Evolutionary conservation across 2,113 vertebrate genomes (phyloP).

Genomic region (Otis tarda): DNA sequence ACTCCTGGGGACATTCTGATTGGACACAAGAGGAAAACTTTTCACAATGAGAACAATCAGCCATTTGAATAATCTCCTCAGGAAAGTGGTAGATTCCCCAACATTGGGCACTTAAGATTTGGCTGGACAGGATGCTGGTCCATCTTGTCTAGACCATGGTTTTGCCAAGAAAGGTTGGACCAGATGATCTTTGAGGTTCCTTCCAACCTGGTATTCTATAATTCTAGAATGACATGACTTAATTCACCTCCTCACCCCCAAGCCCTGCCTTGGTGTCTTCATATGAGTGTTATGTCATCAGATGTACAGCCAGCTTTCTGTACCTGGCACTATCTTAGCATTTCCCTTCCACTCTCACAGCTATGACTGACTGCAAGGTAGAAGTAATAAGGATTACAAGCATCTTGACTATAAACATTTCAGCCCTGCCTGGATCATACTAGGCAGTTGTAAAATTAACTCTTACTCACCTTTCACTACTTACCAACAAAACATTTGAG

Average conservation of each 20-base stretch:
- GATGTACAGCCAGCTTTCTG: neutral
- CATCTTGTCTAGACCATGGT: no score
- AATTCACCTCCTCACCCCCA: rapidly evolving
- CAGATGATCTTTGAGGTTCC: no score
- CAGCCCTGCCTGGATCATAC: neutral
- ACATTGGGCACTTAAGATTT: no score
- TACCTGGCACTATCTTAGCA: neutral
- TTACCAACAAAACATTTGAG: neutral
- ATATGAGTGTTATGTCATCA: neutral
- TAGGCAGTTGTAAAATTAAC: neutral
- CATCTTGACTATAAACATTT: neutral
- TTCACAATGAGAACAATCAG: no score
- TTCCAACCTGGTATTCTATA: neutral
- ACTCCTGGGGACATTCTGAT: no score
- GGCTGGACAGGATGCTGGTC: no score
- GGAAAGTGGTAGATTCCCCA: no score
- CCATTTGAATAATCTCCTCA: no score
- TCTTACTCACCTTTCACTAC: neutral
- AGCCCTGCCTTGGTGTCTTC: neutral
- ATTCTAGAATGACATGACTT: neutral
- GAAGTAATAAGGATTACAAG: neutral
- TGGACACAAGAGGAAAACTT: no score
- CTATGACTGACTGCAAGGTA: rapidly evolving
- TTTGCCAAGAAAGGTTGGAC: neutral
- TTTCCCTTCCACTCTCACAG: neutral